Percentiles rank a stretch among this genome's conserved stretches.
Conservation (phyloP, 1,140 invertebrate genomes). For the Eupristina koningsbergeri region DNA sequence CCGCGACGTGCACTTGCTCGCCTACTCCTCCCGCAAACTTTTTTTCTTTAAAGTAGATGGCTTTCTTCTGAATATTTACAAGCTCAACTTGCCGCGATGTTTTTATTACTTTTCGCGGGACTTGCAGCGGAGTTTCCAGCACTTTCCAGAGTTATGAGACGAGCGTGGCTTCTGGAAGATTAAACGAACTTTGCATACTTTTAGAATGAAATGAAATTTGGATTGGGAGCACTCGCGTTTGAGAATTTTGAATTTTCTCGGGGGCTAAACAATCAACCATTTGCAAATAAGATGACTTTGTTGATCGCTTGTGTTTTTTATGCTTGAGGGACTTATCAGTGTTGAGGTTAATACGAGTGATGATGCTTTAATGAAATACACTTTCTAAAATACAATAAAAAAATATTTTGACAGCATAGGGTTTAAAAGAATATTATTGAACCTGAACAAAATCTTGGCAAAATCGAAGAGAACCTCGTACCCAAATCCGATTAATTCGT, state of each 20-base stretch:
- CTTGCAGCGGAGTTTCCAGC: background rate
- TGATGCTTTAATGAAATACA: too few species aligned
- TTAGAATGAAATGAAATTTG: background rate
- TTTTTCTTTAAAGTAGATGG: conserved; percentile 9
- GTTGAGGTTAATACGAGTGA: too few species aligned
- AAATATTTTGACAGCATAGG: too few species aligned
- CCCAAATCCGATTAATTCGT: background rate
- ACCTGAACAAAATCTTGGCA: background rate
- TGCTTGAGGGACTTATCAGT: too few species aligned
- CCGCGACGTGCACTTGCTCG: conserved; percentile 49
- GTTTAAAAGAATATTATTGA: too few species aligned
- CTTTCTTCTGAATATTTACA: conserved; percentile 15
- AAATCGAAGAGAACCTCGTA: background rate
- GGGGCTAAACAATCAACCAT: too few species aligned
- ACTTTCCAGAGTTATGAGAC: background rate
- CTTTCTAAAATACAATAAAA: too few species aligned
- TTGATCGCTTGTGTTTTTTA: too few species aligned
- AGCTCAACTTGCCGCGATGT: background rate
- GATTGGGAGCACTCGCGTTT: background rate
- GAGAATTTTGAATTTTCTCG: background rate
- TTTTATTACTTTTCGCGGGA: conserved; percentile 4
- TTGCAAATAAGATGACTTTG: too few species aligned
- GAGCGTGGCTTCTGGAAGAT: background rate
- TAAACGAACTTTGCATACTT: background rate
- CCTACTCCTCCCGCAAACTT: background rate